phyloP scores from a whole-genome alignment of 2,797 vertebrate genomes.

The Silurus lanzhouensis region DNA sequence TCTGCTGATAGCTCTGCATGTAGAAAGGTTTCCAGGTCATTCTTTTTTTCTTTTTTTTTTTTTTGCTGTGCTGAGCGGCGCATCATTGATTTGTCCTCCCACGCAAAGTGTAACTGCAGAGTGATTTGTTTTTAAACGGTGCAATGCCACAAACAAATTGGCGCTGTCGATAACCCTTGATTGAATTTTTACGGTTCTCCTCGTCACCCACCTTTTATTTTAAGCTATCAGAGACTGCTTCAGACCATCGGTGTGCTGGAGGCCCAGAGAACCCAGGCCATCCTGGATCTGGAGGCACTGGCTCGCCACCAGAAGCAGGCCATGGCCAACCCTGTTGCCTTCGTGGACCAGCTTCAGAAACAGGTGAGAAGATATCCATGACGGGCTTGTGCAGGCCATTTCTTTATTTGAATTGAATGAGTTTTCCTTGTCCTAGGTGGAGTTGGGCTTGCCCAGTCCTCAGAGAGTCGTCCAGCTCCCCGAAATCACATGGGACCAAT shows the following conservation, averaged over 20 bases:
- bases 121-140: not conserved
- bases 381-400: not conserved
- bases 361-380: conserved; percentile 75
- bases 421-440: conserved; percentile 72
- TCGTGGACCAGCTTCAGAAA: conserved; percentile 97
- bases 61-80: not conserved
- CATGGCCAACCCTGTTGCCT: conserved; percentile 87
- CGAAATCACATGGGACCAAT: conserved; percentile 95
- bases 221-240: conserved; percentile 98
- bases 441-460: conserved; percentile 89
- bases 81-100: not conserved
- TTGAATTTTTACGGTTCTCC: not conserved
- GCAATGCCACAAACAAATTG: not conserved
- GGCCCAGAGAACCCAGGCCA: conserved; percentile 95
- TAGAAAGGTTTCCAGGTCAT: too few relatives aligned
- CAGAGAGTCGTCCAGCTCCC: conserved; percentile 97
- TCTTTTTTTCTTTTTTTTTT: not conserved
- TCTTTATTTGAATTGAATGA: too few relatives aligned
- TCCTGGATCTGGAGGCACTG: conserved; percentile 93
- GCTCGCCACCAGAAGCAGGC: conserved; percentile 90
- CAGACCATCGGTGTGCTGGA: conserved; percentile 97
- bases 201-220: conserved; percentile 54
- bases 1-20: too few relatives aligned
- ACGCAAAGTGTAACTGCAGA: not conserved
- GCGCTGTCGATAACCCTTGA: not conserved